Conservation (phyloP, 2,797 vertebrate genomes). For the Anguilla marmorata region DNA sequence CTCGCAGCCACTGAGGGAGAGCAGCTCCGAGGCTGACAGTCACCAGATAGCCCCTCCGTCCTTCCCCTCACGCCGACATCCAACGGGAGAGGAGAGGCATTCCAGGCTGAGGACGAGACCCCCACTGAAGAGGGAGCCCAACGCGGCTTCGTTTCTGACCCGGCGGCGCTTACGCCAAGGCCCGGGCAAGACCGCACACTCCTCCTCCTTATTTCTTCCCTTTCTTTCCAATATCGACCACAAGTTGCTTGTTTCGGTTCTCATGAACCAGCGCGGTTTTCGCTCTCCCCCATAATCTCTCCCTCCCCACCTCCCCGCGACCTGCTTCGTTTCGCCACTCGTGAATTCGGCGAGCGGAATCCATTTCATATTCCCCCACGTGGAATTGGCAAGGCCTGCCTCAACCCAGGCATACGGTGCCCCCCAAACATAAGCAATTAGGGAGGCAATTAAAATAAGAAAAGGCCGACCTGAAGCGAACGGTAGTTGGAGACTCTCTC, state of each 20-base stretch:
- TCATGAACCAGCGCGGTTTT: too few species aligned
- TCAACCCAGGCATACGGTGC: conserved; percentile 79
- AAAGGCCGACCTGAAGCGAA: conserved; percentile 78
- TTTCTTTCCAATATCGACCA: neutral
- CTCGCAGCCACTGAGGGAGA: conserved; percentile 70
- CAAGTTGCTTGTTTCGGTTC: too few species aligned
- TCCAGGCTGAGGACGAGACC: conserved; percentile 60
- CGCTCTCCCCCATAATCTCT: neutral
- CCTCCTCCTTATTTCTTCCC: conserved; percentile 52
- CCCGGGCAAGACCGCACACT: conserved; percentile 42
- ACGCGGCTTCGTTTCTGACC: conserved; percentile 75
- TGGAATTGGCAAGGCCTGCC: conserved; percentile 39
- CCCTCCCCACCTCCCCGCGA: conserved; percentile 57
- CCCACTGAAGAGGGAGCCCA: conserved; percentile 72
- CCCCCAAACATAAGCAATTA: conserved; percentile 97
- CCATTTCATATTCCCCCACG: conserved; percentile 10
- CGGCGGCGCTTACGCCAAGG: conserved; percentile 68
- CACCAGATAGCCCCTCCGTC: conserved; percentile 76
- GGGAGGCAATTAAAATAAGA: conserved; percentile 93
- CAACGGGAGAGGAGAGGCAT: conserved; percentile 66
- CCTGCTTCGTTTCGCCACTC: conserved; percentile 59
- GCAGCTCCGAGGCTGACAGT: conserved; percentile 82
- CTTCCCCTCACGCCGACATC: conserved; percentile 79
- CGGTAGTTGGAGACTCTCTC: conserved; percentile 72
- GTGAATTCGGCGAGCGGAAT: too few species aligned